Evolutionary conservation across 2,797 vertebrate species (phyloP).

Genomic region (Oryzias sinensis): DNA sequence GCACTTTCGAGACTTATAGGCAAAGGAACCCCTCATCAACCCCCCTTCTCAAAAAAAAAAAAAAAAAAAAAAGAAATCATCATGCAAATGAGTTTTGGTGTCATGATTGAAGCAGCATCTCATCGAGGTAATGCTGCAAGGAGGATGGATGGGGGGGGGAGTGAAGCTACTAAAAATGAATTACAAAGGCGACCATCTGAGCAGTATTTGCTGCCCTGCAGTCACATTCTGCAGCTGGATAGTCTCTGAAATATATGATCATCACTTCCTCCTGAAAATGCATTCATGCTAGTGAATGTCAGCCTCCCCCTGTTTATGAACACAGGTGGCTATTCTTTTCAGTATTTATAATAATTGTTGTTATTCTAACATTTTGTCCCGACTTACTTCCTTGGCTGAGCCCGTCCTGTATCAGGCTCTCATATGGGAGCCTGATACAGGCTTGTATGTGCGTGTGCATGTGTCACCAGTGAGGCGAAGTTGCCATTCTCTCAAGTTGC

Average conservation of each 20-base stretch:
- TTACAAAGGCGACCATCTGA: slow-evolving; percentile 18
- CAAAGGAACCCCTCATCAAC: slow-evolving; percentile 22
- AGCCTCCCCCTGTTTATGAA: too few species aligned
- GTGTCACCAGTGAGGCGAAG: slow-evolving; percentile 61
- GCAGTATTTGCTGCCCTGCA: slow-evolving; percentile 37
- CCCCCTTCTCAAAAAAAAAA: too few species aligned
- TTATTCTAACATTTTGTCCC: neutral
- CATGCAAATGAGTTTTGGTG: slow-evolving; percentile 41
- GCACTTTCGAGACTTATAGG: slow-evolving; percentile 1
- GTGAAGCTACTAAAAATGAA: neutral
- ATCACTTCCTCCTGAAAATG: slow-evolving; percentile 38
- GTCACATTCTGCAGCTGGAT: slow-evolving; percentile 21
- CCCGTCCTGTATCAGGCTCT: slow-evolving; percentile 12
- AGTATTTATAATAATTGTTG: too few species aligned
- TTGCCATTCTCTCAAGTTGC: slow-evolving; percentile 63
- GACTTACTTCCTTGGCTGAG: slow-evolving; percentile 19
- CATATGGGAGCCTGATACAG: too few species aligned
- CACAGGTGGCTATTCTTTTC: too few species aligned
- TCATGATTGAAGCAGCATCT: slow-evolving; percentile 34
- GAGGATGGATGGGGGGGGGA: slow-evolving; percentile 29
- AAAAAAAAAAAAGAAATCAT: slow-evolving; percentile 9
- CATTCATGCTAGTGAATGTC: slow-evolving; percentile 16
- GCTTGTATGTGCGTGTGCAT: slow-evolving; percentile 12
- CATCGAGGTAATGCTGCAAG: slow-evolving; percentile 56
- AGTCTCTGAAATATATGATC: slow-evolving; percentile 19